These are phyloP conservation scores for Cataglyphis altisquamis DNA, from an alignment of 2,888 invertebrate species.

Conservation along the genomic window DNA sequence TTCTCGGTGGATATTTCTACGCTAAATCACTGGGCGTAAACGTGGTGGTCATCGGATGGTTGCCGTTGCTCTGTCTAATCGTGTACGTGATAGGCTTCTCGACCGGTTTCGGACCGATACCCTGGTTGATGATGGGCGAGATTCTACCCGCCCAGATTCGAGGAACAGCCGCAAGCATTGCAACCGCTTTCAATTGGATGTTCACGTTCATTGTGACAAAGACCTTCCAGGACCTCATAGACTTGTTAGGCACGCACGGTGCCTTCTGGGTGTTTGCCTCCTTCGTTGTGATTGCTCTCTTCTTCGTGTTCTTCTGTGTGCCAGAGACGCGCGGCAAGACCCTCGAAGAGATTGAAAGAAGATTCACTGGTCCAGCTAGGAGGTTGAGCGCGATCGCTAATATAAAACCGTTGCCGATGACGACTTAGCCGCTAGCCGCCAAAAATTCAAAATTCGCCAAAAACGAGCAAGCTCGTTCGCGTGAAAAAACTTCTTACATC, in stretches of 20 bases:
- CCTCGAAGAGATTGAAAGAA: constrained; percentile 96
- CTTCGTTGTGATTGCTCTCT: constrained; percentile 91
- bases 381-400: constrained; percentile 93
- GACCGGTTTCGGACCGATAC: constrained; percentile 94
- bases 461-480: not conserved
- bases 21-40: constrained; percentile 88
- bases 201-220: constrained; percentile 96
- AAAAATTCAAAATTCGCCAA: not conserved
- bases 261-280: constrained; percentile 94
- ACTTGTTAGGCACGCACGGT: constrained; percentile 89
- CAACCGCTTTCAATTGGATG: constrained; percentile 96
- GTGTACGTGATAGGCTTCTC: constrained; percentile 96
- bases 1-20: constrained; percentile 93
- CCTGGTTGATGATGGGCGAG: constrained; percentile 97
- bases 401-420: constrained; percentile 92
- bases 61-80: constrained; percentile 93
- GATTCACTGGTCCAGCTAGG: constrained; percentile 90
- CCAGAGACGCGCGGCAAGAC: constrained; percentile 98
- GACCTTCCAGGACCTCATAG: constrained; percentile 91
- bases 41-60: constrained; percentile 90
- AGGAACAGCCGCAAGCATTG: constrained; percentile 95
- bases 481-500: not conserved
- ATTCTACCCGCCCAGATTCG: constrained; percentile 95
- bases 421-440: constrained; percentile 85
- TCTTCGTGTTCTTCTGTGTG: constrained; percentile 94